Conservation (phyloP, 1,140 invertebrate genomes). For the Choristoneura fumiferana region DNA sequence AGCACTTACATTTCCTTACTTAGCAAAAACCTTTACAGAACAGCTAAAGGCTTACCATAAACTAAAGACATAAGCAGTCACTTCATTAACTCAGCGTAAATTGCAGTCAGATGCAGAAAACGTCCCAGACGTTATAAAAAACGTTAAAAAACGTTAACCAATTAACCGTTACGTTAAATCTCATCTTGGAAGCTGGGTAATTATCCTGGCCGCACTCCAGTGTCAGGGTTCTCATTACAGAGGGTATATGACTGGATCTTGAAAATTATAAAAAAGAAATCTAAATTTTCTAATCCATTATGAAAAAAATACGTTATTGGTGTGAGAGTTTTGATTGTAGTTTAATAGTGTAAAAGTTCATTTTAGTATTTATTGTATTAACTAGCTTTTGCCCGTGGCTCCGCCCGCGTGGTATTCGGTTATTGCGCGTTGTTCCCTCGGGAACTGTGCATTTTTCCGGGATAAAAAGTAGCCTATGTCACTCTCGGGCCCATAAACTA, state of each 20-base stretch:
- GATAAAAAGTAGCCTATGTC: too few species aligned
- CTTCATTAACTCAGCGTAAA: conserved; percentile 20
- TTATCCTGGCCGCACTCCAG: conserved; percentile 75
- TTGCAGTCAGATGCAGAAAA: conserved; percentile 9
- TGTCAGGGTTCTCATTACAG: conserved; percentile 33
- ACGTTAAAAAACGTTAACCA: conserved; percentile 64
- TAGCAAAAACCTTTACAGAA: not conserved
- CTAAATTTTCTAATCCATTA: too few species aligned
- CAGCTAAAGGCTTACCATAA: not conserved
- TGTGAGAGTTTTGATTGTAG: too few species aligned
- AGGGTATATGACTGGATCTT: conserved; percentile 8
- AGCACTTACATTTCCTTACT: not conserved
- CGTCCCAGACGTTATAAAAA: conserved; percentile 44
- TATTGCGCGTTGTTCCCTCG: too few species aligned
- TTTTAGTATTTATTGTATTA: too few species aligned
- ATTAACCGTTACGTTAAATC: conserved; percentile 74
- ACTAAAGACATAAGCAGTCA: conserved; percentile 16
- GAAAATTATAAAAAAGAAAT: too few species aligned
- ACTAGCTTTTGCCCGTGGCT: too few species aligned
- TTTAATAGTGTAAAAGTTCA: too few species aligned
- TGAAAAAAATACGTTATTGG: too few species aligned
- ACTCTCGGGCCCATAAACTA: too few species aligned
- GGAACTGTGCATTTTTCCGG: too few species aligned
- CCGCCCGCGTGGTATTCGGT: too few species aligned
- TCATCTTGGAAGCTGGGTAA: conserved; percentile 73